Evolutionary conservation across 2,888 invertebrate genomes (phyloP).

Genomic region (Stomorhina lunata): DNA sequence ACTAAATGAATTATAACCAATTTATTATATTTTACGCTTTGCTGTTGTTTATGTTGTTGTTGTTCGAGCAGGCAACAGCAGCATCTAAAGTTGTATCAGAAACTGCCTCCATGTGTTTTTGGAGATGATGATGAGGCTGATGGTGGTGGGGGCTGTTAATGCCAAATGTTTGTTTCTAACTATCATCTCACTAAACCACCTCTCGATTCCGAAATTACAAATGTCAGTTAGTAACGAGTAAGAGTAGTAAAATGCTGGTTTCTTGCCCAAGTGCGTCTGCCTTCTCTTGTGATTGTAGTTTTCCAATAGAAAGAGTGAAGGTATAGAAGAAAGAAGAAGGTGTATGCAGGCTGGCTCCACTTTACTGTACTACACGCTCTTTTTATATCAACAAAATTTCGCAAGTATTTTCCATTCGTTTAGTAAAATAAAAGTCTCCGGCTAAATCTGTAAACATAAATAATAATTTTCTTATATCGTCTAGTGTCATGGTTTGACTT

Average conservation of each 20-base stretch:
- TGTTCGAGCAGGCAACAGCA: too few species aligned
- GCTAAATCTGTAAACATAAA: constrained; percentile 45
- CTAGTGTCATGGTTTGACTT: constrained; percentile 58
- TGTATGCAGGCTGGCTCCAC: constrained; percentile 17
- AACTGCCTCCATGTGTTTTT: constrained; percentile 5
- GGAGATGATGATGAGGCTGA: neutral
- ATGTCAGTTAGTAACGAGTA: constrained; percentile 28
- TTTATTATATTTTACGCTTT: constrained; percentile 38
- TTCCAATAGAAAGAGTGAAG: constrained; percentile 45
- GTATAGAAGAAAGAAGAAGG: constrained; percentile 51
- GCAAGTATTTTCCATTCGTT: constrained; percentile 38
- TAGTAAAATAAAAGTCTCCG: constrained; percentile 27
- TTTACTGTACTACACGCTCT: neutral
- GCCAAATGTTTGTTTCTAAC: constrained; percentile 34
- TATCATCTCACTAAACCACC: constrained; percentile 39
- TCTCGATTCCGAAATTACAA: constrained; percentile 41
- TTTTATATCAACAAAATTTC: constrained; percentile 26
- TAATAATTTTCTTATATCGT: constrained; percentile 59
- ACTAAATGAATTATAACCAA: constrained; percentile 57
- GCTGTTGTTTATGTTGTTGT: constrained; percentile 1
- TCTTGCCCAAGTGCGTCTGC: constrained; percentile 38
- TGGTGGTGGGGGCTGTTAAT: neutral
- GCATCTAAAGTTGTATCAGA: constrained; percentile 9
- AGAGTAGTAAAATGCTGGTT: neutral
- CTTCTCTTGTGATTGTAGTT: neutral